Evolutionary conservation across 1,140 invertebrate genomes (phyloP).

Genomic region (Eupeodes corollae): DNA sequence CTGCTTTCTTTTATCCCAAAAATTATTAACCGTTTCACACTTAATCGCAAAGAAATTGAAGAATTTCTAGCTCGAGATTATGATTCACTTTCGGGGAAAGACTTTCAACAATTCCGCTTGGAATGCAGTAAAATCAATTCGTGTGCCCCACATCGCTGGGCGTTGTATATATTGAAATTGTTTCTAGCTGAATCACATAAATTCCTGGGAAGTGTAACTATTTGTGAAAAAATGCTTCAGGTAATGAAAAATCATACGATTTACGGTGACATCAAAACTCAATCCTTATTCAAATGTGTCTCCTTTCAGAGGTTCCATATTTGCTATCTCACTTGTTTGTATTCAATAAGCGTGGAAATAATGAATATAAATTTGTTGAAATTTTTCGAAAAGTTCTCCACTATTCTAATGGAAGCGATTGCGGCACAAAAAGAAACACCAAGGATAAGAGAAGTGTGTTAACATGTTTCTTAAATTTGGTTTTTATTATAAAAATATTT

Average conservation of each 20-base stretch:
- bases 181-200: slow-evolving; percentile 6
- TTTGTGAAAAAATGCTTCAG: slow-evolving; percentile 1
- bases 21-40: slow-evolving; percentile 1
- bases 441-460: slow-evolving; percentile 2
- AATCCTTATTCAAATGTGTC: not conserved
- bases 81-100: not conserved
- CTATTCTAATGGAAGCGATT: slow-evolving; percentile 5
- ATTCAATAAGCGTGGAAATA: slow-evolving; percentile 3
- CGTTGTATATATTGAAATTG: slow-evolving; percentile 6
- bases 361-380: slow-evolving; percentile 3
- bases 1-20: slow-evolving; percentile 2
- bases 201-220: slow-evolving; percentile 3
- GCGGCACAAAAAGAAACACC: not conserved
- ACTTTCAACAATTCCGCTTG: not conserved
- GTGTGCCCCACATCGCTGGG: slow-evolving; percentile 5
- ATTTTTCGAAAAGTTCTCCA: slow-evolving; percentile 7
- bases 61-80: not conserved
- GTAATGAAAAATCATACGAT: not conserved
- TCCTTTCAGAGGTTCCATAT: slow-evolving; percentile 6
- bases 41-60: slow-evolving; percentile 6
- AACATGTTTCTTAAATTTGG: not conserved
- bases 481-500: not conserved
- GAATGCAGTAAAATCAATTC: slow-evolving; percentile 3
- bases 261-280: not conserved
- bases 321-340: slow-evolving; percentile 5